Percentiles rank a stretch among this genome's conserved stretches.
Evolutionary conservation across 1,140 invertebrate species (phyloP).

Genomic region (Odontomachus brunneus): DNA sequence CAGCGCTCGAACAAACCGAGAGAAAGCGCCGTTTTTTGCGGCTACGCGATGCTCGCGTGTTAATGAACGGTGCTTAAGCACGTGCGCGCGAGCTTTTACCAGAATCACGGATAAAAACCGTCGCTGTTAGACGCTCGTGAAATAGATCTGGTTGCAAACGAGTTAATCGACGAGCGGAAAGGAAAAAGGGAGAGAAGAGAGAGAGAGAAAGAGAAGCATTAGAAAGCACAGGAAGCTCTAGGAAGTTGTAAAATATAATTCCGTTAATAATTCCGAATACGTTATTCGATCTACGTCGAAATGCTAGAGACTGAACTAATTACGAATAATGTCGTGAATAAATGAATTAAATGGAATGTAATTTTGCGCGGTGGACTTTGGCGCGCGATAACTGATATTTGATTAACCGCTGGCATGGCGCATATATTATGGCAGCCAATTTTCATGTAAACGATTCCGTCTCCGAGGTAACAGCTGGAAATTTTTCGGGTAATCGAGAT

Average conservation of each 20-base stretch:
- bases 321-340: not conserved
- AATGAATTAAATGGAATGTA: not conserved
- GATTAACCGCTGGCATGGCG: not conserved
- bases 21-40: not conserved
- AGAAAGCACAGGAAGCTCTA: too few species aligned
- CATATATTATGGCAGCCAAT: not conserved
- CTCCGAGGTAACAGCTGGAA: not conserved
- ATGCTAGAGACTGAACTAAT: not conserved
- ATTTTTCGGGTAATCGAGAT: not conserved
- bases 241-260: not conserved
- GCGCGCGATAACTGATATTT: not conserved
- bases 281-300: not conserved
- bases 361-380: not conserved
- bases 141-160: not conserved
- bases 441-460: not conserved
- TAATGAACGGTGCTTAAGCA: slow-evolving; percentile 18
- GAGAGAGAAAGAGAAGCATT: too few species aligned
- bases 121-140: not conserved
- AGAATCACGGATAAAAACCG: not conserved
- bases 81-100: not conserved
- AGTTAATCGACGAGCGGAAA: not conserved
- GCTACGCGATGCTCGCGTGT: not conserved
- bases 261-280: not conserved
- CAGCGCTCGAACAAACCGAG: not conserved
- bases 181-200: too few species aligned